Conservation (phyloP, 2,888 invertebrate species). For the Thymelicus acteon region DNA sequence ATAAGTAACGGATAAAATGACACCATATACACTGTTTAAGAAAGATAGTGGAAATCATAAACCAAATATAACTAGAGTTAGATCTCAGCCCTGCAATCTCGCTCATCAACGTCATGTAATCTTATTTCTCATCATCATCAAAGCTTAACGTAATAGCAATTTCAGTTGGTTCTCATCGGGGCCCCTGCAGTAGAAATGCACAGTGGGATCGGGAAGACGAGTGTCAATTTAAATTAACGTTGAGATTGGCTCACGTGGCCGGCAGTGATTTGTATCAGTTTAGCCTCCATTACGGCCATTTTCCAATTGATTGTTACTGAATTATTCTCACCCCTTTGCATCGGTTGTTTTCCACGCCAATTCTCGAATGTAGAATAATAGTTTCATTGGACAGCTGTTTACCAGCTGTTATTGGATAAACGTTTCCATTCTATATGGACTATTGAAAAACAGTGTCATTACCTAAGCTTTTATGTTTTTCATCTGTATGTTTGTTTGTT, state of each 20-base stretch:
- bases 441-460: no score
- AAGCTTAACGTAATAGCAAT: conserved; percentile 14
- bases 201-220: conserved; percentile 39
- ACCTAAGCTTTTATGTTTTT: no score
- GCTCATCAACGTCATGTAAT: neutral
- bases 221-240: conserved; percentile 59
- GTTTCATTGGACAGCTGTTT: no score
- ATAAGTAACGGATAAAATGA: no score
- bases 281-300: conserved; percentile 41
- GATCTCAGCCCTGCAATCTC: no score
- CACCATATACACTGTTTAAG: no score
- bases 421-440: no score
- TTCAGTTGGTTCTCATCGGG: conserved; percentile 20
- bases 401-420: no score
- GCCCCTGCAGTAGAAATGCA: conserved; percentile 26
- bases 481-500: no score
- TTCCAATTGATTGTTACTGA: conserved; percentile 37
- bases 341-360: neutral
- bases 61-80: neutral
- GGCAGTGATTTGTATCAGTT: conserved; percentile 48
- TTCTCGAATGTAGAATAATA: neutral
- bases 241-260: conserved; percentile 51
- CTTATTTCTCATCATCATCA: conserved; percentile 14
- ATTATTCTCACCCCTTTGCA: conserved; percentile 4
- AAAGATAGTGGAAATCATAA: neutral